Conservation (phyloP, 2,797 vertebrate genomes). For the Melanotaenia nigrans region DNA sequence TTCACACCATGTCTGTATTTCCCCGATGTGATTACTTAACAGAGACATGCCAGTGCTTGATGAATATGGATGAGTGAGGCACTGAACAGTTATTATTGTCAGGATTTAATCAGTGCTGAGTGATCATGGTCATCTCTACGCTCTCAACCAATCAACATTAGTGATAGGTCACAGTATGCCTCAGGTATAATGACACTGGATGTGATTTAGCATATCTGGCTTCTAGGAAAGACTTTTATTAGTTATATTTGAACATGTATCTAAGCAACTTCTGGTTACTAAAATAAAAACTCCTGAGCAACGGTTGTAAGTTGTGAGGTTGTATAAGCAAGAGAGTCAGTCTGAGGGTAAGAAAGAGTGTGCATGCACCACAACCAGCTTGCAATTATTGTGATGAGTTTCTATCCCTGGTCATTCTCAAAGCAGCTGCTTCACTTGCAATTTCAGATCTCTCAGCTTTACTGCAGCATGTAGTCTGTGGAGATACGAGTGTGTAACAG, state of each 20-base stretch:
- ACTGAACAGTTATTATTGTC: slow-evolving; percentile 59
- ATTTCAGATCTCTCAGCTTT: slow-evolving; percentile 63
- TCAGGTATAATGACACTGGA: slow-evolving; percentile 22
- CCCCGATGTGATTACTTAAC: slow-evolving; percentile 62
- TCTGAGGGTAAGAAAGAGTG: slow-evolving; percentile 20
- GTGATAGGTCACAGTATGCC: slow-evolving; percentile 48
- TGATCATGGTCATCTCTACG: slow-evolving; percentile 53
- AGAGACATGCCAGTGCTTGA: slow-evolving; percentile 59
- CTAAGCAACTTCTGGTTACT: slow-evolving; percentile 6
- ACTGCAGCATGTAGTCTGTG: slow-evolving; percentile 29
- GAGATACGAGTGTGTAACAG: slow-evolving; percentile 33
- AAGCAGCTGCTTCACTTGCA: slow-evolving; percentile 44
- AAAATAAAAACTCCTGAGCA: background rate
- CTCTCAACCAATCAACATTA: slow-evolving; percentile 68
- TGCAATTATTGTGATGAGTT: slow-evolving; percentile 40
- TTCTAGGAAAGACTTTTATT: slow-evolving; percentile 10
- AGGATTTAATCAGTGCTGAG: slow-evolving; percentile 76
- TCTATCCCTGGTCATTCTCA: slow-evolving; percentile 20
- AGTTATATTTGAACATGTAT: slow-evolving; percentile 14
- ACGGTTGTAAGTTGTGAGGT: background rate
- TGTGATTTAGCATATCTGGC: slow-evolving; percentile 17
- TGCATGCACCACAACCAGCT: slow-evolving; percentile 14
- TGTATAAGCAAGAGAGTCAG: slow-evolving; percentile 10
- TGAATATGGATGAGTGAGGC: slow-evolving; percentile 69
- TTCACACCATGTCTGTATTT: slow-evolving; percentile 56